Evolutionary conservation across 2,888 invertebrate species (phyloP), one percentile per base, ranked within the genome.

Genomic region (Conomelus anceps): DNA sequence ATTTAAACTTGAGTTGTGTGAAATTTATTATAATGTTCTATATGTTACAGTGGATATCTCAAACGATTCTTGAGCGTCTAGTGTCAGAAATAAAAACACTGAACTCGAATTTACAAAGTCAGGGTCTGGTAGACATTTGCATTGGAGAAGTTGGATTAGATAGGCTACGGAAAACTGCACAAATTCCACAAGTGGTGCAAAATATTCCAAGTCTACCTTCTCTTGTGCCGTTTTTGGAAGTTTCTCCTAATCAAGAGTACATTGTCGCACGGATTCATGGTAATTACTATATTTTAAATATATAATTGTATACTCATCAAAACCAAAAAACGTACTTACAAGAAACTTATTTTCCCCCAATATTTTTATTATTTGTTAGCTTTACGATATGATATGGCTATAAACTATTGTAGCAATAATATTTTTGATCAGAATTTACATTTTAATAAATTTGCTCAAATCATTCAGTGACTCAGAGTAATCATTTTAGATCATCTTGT

Each of bases 221-320:
- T 84, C 93, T 98, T 86, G 94, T 98, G 88, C 97, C 97, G 0
- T 98, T 97, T 93, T 94, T 98, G 90, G 97, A 98, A 92, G 94
- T 97, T 88, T 96, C 96, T 87, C 94, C 96, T 22, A 97, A 98
- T 94, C 98, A 98, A 93, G 96, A 97, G 92, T 98, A 98, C 94
- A 94, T 98, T 22, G 96, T 97, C 87, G 96, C 95, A 90, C 94
- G 98, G 91, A 96, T 98, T 41, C 94, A 95, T 92, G 95, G 95
- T 94, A 89, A 89, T 89, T 87, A 86, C 23, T 23, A 24, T 90
- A 41, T n/a, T 63, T 34, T 87, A 23, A 63, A 63, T 22, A 23
- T 22, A 85, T 26, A 86, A 22, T 23, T 26, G 17, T 22, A 9
- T 17, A 13, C 29, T 88, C 20, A 23, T 34, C 34, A 34, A 34